phyloP scores from a whole-genome alignment of 2,797 vertebrate genomes.

The Petrocephalus schoutedeni region DNA sequence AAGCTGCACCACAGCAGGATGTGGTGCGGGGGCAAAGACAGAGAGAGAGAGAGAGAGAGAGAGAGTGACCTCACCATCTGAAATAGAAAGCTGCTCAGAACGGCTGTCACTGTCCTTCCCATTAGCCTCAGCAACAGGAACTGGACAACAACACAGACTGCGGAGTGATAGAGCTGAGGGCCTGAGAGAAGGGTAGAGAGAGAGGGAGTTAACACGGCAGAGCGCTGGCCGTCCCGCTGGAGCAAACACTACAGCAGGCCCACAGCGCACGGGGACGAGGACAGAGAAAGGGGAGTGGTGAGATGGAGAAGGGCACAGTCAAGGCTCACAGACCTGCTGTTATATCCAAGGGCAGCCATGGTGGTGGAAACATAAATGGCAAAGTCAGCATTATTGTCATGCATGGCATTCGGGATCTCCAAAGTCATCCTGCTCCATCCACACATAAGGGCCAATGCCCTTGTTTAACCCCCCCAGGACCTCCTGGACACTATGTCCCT shows the following conservation, averaged over 20 bases:
- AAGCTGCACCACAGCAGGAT: constrained; percentile 14
- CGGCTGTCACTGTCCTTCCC: constrained; percentile 84
- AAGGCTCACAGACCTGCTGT: constrained; percentile 67
- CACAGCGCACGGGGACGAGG: background rate
- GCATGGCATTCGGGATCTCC: background rate
- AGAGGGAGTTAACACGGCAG: constrained; percentile 33
- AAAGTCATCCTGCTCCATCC: background rate
- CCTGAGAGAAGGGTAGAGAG: constrained; percentile 59
- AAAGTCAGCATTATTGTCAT: background rate
- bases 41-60: background rate
- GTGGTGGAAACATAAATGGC: constrained; percentile 35
- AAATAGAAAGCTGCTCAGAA: constrained; percentile 82
- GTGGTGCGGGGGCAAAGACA: background rate
- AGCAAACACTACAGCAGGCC: constrained; percentile 31
- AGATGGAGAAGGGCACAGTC: background rate
- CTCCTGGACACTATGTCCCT: background rate
- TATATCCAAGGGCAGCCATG: constrained; percentile 59
- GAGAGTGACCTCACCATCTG: constrained; percentile 78
- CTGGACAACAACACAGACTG: constrained; percentile 81
- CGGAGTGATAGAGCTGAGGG: constrained; percentile 80
- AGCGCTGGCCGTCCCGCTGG: constrained; percentile 35
- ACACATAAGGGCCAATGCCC: background rate
- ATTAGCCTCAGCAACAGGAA: constrained; percentile 95
- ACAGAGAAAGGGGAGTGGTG: background rate
- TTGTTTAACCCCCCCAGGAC: background rate